Conservation (phyloP, 1,140 invertebrate species). For the Achatina immaculata region DNA sequence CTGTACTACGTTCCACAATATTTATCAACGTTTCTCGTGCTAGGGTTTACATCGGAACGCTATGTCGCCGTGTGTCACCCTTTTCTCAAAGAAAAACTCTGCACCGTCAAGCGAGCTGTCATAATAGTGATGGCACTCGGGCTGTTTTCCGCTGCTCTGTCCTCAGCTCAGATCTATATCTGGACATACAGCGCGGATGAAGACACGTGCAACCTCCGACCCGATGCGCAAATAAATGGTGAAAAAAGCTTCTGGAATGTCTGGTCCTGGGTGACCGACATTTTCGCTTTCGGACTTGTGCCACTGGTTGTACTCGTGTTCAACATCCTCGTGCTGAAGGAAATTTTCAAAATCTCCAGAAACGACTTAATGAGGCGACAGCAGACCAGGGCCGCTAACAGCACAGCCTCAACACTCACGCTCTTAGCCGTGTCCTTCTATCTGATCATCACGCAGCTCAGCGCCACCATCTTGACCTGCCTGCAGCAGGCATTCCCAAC, state of each 20-base stretch:
- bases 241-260: conserved; percentile 52
- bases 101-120: conserved; percentile 56
- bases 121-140: conserved; percentile 48
- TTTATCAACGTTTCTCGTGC: conserved; percentile 64
- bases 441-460: conserved; percentile 60
- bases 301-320: conserved; percentile 59
- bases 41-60: conserved; percentile 91
- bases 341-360: conserved; percentile 52
- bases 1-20: conserved; percentile 63
- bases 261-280: conserved; percentile 58
- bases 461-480: conserved; percentile 54
- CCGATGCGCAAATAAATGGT: conserved; percentile 43
- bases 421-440: conserved; percentile 63
- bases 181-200: conserved; percentile 52
- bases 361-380: conserved; percentile 45
- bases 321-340: conserved; percentile 58
- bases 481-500: conserved; percentile 44
- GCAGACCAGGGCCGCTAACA: conserved; percentile 32
- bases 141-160: conserved; percentile 47
- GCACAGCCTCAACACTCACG: conserved; percentile 59
- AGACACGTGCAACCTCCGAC: conserved; percentile 49
- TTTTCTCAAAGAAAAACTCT: conserved; percentile 74
- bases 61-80: conserved; percentile 97
- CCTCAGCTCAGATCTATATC: conserved; percentile 58
- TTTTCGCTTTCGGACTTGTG: conserved; percentile 54